These are phyloP conservation scores for Mnemiopsis leidyi DNA, from an alignment of 37 sponge, comb jelly and placozoan species.

Conservation along the genomic window DNA sequence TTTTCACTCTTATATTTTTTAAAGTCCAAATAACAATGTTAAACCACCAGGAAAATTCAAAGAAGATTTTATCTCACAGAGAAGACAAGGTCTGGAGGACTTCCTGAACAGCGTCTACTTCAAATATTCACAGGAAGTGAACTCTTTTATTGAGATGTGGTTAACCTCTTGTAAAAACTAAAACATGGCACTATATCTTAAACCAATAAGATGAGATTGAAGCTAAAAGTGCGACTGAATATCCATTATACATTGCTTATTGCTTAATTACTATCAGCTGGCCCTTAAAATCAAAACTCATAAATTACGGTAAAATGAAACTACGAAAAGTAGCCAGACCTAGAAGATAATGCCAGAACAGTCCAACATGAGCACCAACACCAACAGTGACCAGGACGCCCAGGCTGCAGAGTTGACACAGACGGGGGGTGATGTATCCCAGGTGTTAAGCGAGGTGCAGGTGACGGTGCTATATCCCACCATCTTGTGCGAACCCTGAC, in stretches of 20 bases:
- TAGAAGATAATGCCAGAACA: no score
- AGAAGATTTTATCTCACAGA: not conserved
- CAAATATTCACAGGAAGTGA: not conserved
- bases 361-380: not conserved
- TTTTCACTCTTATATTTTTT: no score
- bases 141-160: constrained; percentile 3
- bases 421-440: not conserved
- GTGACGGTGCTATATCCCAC: not conserved
- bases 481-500: not conserved
- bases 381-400: not conserved
- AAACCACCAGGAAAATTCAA: not conserved
- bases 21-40: not conserved
- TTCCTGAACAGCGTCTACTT: constrained; percentile 24
- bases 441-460: constrained; percentile 3
- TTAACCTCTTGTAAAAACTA: not conserved
- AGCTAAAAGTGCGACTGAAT: no score
- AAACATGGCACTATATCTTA: no score
- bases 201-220: no score
- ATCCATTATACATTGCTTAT: no score
- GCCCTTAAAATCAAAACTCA: no score
- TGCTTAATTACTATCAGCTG: no score
- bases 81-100: not conserved
- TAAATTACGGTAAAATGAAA: no score
- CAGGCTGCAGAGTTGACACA: not conserved
- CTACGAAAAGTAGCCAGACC: no score